Evolutionary conservation across 35 echinoderm and acorn worm genomes (phyloP).

Genomic region (Antedon bifida): DNA sequence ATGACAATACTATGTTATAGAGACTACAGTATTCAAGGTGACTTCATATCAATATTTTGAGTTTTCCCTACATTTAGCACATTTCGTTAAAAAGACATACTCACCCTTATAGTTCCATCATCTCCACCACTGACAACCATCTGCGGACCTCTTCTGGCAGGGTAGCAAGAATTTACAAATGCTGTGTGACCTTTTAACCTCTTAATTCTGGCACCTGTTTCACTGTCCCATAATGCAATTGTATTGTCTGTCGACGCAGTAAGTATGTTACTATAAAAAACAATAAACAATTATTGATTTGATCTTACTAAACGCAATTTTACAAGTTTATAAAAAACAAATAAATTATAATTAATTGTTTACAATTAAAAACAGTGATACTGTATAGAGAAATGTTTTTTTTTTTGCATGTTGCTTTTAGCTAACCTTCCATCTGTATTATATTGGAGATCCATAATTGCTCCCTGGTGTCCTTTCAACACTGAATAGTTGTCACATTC

Average conservation of each 20-base stretch:
- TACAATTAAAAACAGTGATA: background rate
- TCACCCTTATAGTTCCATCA: constrained; percentile 93
- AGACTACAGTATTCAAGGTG: too few species aligned
- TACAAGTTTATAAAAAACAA: too few species aligned
- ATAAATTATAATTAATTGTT: background rate
- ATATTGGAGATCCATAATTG: constrained; percentile 85
- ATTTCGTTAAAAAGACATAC: background rate
- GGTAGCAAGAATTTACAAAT: constrained; percentile 84
- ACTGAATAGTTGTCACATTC: constrained; percentile 98
- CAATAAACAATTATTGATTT: background rate
- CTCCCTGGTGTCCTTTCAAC: constrained; percentile 73
- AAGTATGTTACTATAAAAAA: constrained; percentile 53
- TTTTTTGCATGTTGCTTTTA: too few species aligned
- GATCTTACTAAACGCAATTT: too few species aligned
- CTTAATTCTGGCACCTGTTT: constrained; percentile 77
- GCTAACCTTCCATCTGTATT: constrained; percentile 80
- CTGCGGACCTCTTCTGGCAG: constrained; percentile 74
- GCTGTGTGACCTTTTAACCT: constrained; percentile 88
- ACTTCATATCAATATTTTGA: too few species aligned
- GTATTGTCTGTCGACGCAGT: constrained; percentile 80
- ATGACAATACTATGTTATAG: too few species aligned
- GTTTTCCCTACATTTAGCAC: too few species aligned
- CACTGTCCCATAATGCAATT: constrained; percentile 77
- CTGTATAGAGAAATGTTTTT: too few species aligned
- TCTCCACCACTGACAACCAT: constrained; percentile 78